Percentiles rank a stretch among this genome's conserved stretches.
Conservation (phyloP, 2,888 invertebrate species). For the Chymomyza procnemis region DNA sequence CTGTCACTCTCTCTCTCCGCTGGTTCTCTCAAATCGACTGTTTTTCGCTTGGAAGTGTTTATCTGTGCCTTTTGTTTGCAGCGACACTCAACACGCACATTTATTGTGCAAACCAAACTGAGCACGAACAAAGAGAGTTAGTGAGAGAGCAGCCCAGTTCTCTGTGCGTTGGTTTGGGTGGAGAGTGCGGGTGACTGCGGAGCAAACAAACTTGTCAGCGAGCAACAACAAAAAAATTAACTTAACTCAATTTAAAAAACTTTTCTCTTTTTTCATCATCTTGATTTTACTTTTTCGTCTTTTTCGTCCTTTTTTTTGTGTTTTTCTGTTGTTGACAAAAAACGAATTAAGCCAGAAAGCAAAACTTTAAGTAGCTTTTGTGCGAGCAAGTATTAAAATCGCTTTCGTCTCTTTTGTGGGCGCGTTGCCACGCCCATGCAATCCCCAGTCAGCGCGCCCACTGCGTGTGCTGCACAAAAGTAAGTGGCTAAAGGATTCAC, state of each 20-base stretch:
- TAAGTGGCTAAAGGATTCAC: conserved; percentile 65
- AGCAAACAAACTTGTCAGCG: conserved; percentile 18
- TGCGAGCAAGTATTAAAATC: conserved; percentile 64
- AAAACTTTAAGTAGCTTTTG: conserved; percentile 72
- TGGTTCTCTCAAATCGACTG: neutral
- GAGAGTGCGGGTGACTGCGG: too few relatives aligned
- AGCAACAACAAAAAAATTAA: conserved; percentile 50
- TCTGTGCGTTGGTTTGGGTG: neutral
- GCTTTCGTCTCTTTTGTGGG: conserved; percentile 34
- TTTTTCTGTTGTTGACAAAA: conserved; percentile 59
- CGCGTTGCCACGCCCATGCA: neutral
- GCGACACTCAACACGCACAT: conserved; percentile 68
- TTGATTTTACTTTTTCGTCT: conserved; percentile 18
- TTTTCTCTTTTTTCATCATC: conserved; percentile 20
- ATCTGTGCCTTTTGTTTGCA: conserved; percentile 63
- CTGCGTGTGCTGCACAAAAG: conserved; percentile 40
- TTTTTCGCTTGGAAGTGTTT: conserved; percentile 39
- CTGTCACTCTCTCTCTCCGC: too few relatives aligned
- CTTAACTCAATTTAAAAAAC: conserved; percentile 67
- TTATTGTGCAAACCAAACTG: conserved; percentile 57
- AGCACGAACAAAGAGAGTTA: conserved; percentile 9
- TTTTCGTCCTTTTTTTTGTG: conserved; percentile 39
- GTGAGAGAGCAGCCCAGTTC: neutral
- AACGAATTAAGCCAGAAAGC: conserved; percentile 63
- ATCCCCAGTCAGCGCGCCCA: neutral